Conservation (phyloP, 2,113 vertebrate genomes). For the Pongo pygmaeus region DNA sequence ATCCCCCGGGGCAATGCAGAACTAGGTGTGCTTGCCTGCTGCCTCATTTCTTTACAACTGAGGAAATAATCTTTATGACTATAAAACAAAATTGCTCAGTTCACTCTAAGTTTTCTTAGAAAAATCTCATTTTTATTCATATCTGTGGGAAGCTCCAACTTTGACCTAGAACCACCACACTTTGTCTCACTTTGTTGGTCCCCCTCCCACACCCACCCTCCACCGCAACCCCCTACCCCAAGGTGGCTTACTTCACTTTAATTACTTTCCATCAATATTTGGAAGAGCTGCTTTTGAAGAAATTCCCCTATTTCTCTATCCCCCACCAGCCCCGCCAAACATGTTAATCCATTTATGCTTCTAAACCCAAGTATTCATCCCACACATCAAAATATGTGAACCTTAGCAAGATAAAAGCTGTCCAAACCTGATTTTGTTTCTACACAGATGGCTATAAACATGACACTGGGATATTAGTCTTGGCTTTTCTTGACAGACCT, state of each 20-base stretch:
- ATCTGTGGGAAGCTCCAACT: not conserved
- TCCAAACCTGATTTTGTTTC: constrained; percentile 80
- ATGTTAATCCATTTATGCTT: constrained; percentile 73
- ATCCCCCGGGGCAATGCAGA: not conserved
- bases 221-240: not conserved
- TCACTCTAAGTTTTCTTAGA: not conserved
- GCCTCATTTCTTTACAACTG: constrained; percentile 17
- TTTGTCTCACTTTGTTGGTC: not conserved
- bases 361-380: constrained; percentile 70
- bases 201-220: too few species aligned
- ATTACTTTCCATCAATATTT: constrained; percentile 39
- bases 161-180: not conserved
- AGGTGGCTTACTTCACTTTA: constrained; percentile 46
- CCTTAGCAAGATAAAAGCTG: constrained; percentile 81
- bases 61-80: constrained; percentile 20
- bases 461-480: constrained; percentile 77
- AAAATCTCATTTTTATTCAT: constrained; percentile 10
- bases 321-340: not conserved
- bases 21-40: constrained; percentile 20
- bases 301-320: constrained; percentile 8
- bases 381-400: constrained; percentile 78
- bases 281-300: constrained; percentile 60
- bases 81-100: constrained; percentile 2
- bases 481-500: constrained; percentile 82
- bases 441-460: constrained; percentile 79